Base-by-base conservation (phyloP, 2,888 invertebrate genomes). In the Ctenicera cuprea region DNA sequence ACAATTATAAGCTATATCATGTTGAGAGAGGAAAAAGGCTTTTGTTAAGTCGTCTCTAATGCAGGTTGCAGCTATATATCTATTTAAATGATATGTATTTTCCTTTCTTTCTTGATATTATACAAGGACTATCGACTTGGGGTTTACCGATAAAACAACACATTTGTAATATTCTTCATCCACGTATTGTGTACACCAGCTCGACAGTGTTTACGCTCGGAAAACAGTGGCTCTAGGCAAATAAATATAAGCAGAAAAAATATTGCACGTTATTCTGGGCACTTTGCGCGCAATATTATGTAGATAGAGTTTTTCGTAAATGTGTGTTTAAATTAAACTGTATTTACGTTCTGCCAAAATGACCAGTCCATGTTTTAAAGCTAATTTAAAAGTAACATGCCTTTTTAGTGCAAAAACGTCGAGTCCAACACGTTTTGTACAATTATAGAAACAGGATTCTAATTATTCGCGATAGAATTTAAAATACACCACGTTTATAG, bases 91-190 rank as follows among this genome's bases (percentile, higher is more conserved):
- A 14, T 14, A 48, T 30, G 9, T 26, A 30, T 8, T 84, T 84
- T 83, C 82, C 80, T 78, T 80, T 81, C 71, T 79, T 82, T 82
- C 83, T 83, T 85, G 82, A 83, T 82, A 82, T 81, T 82, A 82
- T 81, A 76, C 26, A 30, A 20, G 80, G 73, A 74, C 72, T 70
- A 73, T 78, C 77, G 74, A 61, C 68, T 73, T 65, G 69, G 69
- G 63, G 59, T 62, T 75, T 71, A 65, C 57, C 63, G 72, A 76
- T 75, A 77, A 79, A 65, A 71, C 57, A 70, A 70, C 70, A 50
- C 38, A 41, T 61, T 61, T 20, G 37, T 18, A 41, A 22, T 20
- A 37, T 41, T 22, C 41, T 61, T 61, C 61, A 54, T 54, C 54
- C 54, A 26, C 33, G 30, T 30, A 54, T 54, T 54, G 26, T 30